Base-by-base conservation (phyloP, 2,113 vertebrate genomes). In the Lepus europaeus region DNA sequence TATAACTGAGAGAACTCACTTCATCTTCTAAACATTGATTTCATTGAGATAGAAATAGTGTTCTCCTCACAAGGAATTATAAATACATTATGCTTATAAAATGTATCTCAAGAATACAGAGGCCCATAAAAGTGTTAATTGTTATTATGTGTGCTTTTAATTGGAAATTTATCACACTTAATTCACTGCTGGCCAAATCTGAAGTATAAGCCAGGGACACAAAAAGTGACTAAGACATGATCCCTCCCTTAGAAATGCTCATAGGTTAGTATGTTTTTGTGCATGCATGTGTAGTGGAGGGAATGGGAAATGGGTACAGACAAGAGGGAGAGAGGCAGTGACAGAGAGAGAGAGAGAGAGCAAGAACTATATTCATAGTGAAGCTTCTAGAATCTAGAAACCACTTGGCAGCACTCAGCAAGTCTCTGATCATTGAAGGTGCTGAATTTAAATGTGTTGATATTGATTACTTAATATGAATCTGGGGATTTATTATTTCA, bases 81-180 rank as follows among this genome's bases (percentile, higher is more conserved):
- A 93, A 73, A 64, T 83, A 74, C 23, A 22, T 36, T 19, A 25
- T 61, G 61, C 70, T 61, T 89, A 20, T 82, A 77, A 96, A 91
- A 70, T 27, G 5, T 73, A 29, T 77, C 61, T 93, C 83, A 91
- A 93, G 89, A 92, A 9, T 29, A 82, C 16, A 87, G 13, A 61
- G 7, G 56, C 29, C 11, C 23, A 95, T 87, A 29, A 91, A 87
- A 96, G 87, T 36, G 17, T 72, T 72, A 79, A 93, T 82, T 87
- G 69, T 9, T 95, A 45, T 17, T n/a, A 69, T 56, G 6, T 69
- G 2, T 73, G 45, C 6, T 78, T 78, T 70, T 25, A 89, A 89
- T 17, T 79, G 12, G 51, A 77, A 76, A 85, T 82, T 56, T 78
- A 94, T 93, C 17, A 91, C 13, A 76, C 16, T 84, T 95, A 85